Base-by-base conservation (phyloP, 2,888 invertebrate genomes). In the Phortica okadai region DNA sequence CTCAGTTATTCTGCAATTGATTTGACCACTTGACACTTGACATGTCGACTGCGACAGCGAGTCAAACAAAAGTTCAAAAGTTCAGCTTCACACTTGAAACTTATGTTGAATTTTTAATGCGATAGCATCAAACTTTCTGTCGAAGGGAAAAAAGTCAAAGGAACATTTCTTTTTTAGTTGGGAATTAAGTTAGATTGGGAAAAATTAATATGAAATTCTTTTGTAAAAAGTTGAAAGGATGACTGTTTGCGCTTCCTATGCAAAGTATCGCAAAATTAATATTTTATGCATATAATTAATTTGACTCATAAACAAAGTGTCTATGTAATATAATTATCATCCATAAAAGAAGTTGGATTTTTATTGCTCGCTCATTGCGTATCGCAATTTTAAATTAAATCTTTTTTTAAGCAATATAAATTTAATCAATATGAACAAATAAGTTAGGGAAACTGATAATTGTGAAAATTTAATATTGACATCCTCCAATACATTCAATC, bases 11-110 rank as follows among this genome's bases (percentile, higher is more conserved):
- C 54, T 72, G 70, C 70, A 72, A 72, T 25, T 72, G 70, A 72
- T 72, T 72, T 72, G 70, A 72, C 70, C 70, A 56, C 70, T 72
- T 72, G 70, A 72, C 70, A 72, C 33, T 54, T 33, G 70, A 54
- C 54, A 54, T 16, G 33, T 8, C 6, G 50, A 33, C 41, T 10
- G 54, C 70, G 41, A 45, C 45, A 25, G 45, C 50, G 7, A 56
- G 33, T 44, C 50, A 72, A 72, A 56, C 50, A 72, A 72, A 56
- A 56, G 56, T 72, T 72, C 33, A 54, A 72, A 72, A 72, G 33
- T 72, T 72, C 54, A 72, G 54, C 70, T 72, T 72, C 7, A 56
- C 56, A 56, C 70, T 72, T 56, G 33, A 72, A 72, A 72, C 14
- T 70, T 70, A 5, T 70, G 45, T 50, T 45, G 69, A 10, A 50